These are phyloP conservation scores for Lycocerus yunnanus DNA, from an alignment of 2,888 invertebrate genomes.

Conservation along the genomic window DNA sequence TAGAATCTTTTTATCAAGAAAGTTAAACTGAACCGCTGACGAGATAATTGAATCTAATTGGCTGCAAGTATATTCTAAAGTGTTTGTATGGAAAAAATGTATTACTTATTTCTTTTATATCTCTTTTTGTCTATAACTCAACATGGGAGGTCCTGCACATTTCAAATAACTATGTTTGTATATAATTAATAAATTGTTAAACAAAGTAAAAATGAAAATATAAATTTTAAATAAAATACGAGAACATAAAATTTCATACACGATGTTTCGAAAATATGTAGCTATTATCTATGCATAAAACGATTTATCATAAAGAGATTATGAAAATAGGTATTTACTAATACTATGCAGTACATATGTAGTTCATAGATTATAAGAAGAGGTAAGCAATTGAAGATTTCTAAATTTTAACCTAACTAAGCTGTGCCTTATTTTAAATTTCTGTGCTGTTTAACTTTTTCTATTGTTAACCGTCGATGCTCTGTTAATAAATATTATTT, in stretches of 20 bases:
- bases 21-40: conserved; percentile 18
- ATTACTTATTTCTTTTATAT: conserved; percentile 1
- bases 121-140: conserved; percentile 1
- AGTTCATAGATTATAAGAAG: no score
- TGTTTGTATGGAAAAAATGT: conserved; percentile 14
- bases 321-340: no score
- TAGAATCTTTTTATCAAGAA: conserved; percentile 1
- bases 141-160: neutral
- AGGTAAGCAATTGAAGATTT: no score
- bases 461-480: neutral
- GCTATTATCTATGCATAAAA: no score
- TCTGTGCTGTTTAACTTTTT: neutral
- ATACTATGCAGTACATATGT: no score
- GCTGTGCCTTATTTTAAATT: neutral
- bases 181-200: neutral
- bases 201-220: neutral
- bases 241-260: neutral
- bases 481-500: neutral
- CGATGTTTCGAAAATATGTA: neutral
- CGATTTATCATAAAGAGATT: no score
- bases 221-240: no score
- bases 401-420: no score
- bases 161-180: neutral
- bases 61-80: conserved; percentile 24
- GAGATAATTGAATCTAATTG: conserved; percentile 22